Evolutionary conservation across 2,113 vertebrate species (phyloP).

Genomic region (Dicerorhinus sumatrensis): DNA sequence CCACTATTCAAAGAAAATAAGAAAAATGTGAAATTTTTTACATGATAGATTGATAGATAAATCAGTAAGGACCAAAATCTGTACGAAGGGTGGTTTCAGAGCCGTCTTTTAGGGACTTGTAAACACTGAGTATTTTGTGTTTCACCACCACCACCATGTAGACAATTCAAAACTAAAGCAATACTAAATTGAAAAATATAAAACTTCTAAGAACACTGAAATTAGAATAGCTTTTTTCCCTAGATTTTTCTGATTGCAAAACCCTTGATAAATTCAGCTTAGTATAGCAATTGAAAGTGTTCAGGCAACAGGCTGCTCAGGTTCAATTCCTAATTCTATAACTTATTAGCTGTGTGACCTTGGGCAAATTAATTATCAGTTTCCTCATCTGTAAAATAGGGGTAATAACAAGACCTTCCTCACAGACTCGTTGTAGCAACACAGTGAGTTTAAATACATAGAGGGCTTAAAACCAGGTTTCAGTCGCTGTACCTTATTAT

Average conservation of each 20-base stretch:
- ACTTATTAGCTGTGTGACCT: background rate
- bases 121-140: background rate
- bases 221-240: background rate
- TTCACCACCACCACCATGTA: background rate
- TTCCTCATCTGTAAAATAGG: slow-evolving; percentile 25
- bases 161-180: background rate
- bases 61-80: background rate
- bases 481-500: background rate
- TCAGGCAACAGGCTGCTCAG: background rate
- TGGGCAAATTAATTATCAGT: background rate
- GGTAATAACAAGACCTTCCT: background rate
- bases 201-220: background rate
- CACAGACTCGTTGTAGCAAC: background rate
- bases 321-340: slow-evolving; percentile 12
- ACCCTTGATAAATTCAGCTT: slow-evolving; percentile 2
- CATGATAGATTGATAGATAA: background rate
- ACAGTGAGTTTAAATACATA: background rate
- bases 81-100: background rate
- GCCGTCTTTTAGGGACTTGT: background rate
- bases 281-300: background rate
- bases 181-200: background rate
- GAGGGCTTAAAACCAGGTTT: background rate
- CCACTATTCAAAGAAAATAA: background rate
- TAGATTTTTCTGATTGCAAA: slow-evolving; percentile 8
- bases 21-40: background rate